A percentile compares a stretch with the other conserved stretches of the same genome.
Evolutionary conservation across 2,797 vertebrate species (phyloP).

Genomic region (Sebastes ruberrimus): DNA sequence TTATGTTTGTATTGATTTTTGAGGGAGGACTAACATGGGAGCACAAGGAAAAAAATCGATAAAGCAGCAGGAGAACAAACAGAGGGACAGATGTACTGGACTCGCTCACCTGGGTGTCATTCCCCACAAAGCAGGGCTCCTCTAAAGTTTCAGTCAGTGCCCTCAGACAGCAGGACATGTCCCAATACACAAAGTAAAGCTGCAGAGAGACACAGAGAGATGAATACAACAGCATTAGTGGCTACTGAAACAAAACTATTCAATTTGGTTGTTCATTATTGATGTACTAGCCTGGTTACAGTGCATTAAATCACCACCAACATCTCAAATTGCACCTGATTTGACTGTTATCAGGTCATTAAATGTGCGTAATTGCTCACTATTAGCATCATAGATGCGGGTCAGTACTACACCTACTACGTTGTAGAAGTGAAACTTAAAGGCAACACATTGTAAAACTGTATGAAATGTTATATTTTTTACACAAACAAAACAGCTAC

Average conservation of each 20-base stretch:
- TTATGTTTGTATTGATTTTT: constrained; percentile 28
- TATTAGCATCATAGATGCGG: neutral
- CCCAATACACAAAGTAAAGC: constrained; percentile 84
- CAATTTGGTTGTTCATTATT: too few species aligned
- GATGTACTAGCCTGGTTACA: neutral
- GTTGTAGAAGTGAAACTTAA: too few species aligned
- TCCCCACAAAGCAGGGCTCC: constrained; percentile 42
- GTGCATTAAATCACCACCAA: neutral
- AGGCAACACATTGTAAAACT: neutral
- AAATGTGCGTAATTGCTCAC: neutral
- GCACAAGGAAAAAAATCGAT: constrained; percentile 25
- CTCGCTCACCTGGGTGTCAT: constrained; percentile 77
- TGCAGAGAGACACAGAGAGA: constrained; percentile 47
- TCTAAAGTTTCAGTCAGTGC: constrained; percentile 78
- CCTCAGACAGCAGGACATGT: constrained; percentile 76
- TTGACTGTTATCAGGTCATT: neutral
- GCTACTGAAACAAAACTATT: neutral
- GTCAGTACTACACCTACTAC: neutral
- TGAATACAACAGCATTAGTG: neutral
- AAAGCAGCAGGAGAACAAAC: constrained; percentile 35
- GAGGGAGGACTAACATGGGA: neutral
- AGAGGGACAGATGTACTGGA: constrained; percentile 28
- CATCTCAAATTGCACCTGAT: neutral
- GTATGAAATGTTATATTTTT: accelerated
- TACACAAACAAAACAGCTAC: too few species aligned